Evolutionary conservation across 2,113 vertebrate genomes (phyloP).

Genomic region (Cacatua alba): DNA sequence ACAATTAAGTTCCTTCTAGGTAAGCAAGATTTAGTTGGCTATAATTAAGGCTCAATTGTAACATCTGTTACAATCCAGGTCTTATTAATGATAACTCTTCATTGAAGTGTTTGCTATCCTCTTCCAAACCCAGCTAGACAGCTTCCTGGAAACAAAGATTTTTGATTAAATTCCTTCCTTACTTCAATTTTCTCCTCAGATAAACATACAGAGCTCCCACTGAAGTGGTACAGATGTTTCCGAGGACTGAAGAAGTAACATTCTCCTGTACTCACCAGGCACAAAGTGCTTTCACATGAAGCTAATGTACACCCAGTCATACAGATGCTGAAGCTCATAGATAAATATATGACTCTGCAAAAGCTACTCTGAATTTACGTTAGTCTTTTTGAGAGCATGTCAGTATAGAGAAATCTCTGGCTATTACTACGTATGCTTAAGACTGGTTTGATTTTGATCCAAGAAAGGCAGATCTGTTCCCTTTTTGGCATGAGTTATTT

Average conservation of each 20-base stretch:
- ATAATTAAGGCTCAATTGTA: neutral
- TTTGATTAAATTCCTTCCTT: neutral
- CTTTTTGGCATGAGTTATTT: slow-evolving; percentile 4
- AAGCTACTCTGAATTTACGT: neutral
- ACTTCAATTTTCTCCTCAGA: neutral
- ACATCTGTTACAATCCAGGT: neutral
- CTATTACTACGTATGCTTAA: neutral
- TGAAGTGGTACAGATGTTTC: neutral
- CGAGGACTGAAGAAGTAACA: neutral
- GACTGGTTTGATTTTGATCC: neutral
- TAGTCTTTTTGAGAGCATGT: neutral
- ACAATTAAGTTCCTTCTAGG: neutral
- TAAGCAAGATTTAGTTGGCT: slow-evolving; percentile 8
- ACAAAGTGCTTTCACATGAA: neutral
- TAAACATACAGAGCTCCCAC: neutral
- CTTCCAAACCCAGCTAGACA: slow-evolving; percentile 1
- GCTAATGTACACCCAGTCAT: neutral
- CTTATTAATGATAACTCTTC: slow-evolving; percentile 30
- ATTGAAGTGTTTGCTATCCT: neutral
- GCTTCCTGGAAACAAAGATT: slow-evolving; percentile 12
- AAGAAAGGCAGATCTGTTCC: neutral
- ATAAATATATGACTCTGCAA: neutral
- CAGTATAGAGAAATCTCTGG: neutral
- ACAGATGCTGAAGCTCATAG: neutral
- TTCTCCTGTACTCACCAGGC: neutral